A percentile compares a stretch with the other conserved stretches of the same genome.
Conservation (phyloP, 2,888 invertebrate species). For the Drosophila lacicola region DNA sequence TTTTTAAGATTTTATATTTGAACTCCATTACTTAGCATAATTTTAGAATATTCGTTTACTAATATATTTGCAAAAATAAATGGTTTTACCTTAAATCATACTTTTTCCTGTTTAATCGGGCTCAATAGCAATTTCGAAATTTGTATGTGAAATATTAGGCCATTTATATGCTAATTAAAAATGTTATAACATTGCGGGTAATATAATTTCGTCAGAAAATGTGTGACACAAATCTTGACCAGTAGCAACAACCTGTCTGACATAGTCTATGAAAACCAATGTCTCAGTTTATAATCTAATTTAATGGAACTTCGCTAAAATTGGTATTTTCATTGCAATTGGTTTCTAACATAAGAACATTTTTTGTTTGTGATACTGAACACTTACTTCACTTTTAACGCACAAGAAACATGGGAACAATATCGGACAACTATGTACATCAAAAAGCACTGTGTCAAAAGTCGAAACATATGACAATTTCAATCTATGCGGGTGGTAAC, state of each 20-base stretch:
- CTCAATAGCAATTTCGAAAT: neutral
- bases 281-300: too few relatives aligned
- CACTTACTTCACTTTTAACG: too few relatives aligned
- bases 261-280: too few relatives aligned
- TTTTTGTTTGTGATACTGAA: too few relatives aligned
- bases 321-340: too few relatives aligned
- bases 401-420: too few relatives aligned
- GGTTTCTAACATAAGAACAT: too few relatives aligned
- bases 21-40: neutral
- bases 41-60: neutral
- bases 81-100: neutral
- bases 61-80: neutral
- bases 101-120: neutral
- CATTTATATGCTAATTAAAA: neutral
- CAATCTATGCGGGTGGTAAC: too few relatives aligned
- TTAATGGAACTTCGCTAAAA: too few relatives aligned
- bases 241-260: neutral
- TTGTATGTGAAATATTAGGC: neutral
- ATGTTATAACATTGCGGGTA: neutral
- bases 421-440: too few relatives aligned
- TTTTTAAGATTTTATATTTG: constrained; percentile 1
- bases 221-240: neutral
- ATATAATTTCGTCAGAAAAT: neutral
- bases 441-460: too few relatives aligned
- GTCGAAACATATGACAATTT: too few relatives aligned